phyloP scores from a whole-genome alignment of 2,888 invertebrate genomes.

The Eubasilissa splendida region DNA sequence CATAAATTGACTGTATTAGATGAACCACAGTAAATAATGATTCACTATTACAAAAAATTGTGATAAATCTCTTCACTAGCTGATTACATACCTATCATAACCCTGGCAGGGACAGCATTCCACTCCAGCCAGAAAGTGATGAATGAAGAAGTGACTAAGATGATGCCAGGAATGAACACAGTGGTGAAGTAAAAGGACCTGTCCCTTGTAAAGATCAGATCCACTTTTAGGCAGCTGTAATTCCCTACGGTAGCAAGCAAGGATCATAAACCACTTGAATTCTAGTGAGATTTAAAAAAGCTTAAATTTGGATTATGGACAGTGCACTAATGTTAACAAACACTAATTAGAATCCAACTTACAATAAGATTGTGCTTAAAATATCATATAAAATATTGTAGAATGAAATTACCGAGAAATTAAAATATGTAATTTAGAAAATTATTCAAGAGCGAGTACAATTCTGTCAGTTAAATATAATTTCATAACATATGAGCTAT shows the following conservation, averaged over 20 bases:
- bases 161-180: constrained; percentile 96
- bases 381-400: neutral
- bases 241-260: constrained; percentile 77
- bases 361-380: neutral
- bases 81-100: constrained; percentile 89
- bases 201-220: constrained; percentile 94
- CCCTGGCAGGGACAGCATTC: constrained; percentile 96
- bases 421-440: too few species aligned
- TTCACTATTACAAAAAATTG: too few species aligned
- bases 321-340: constrained; percentile 63
- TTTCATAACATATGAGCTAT: too few species aligned
- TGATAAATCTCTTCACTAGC: neutral
- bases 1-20: too few species aligned
- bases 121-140: constrained; percentile 98
- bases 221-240: constrained; percentile 96
- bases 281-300: neutral
- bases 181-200: constrained; percentile 97
- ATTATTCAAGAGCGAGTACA: too few species aligned
- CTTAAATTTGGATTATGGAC: too few species aligned
- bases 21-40: too few species aligned
- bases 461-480: too few species aligned
- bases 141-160: constrained; percentile 96
- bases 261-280: constrained; percentile 26
- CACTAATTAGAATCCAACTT: neutral
- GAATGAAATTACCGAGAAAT: too few species aligned